A percentile compares a stretch with the other conserved stretches of the same genome.
phyloP scores from a whole-genome alignment of 2,888 invertebrate genomes.

The Teleiodes luculella region DNA sequence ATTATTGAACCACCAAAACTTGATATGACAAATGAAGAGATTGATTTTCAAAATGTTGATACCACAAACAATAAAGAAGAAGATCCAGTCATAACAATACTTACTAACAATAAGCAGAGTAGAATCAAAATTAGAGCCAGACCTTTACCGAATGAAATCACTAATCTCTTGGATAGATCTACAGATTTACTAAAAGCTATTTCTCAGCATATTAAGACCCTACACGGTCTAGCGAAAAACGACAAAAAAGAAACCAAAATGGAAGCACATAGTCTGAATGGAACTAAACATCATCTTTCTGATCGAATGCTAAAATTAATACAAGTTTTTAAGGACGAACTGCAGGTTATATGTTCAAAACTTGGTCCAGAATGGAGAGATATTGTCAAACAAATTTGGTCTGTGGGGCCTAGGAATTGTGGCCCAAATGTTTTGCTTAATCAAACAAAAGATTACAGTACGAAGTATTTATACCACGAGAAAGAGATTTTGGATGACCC shows the following conservation, averaged over 20 bases:
- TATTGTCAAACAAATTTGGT: slow-evolving; percentile 87
- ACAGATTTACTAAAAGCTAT: slow-evolving; percentile 84
- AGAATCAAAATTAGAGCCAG: slow-evolving; percentile 85
- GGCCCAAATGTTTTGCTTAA: slow-evolving; percentile 95
- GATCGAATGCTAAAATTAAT: slow-evolving; percentile 68
- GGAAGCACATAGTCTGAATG: slow-evolving; percentile 46
- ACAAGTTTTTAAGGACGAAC: slow-evolving; percentile 72
- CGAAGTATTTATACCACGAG: slow-evolving; percentile 61
- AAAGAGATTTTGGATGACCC: slow-evolving; percentile 68
- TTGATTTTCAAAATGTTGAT: slow-evolving; percentile 80
- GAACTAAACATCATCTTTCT: slow-evolving; percentile 50
- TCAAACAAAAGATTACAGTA: slow-evolving; percentile 81
- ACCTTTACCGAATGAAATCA: slow-evolving; percentile 86
- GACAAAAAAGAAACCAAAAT: slow-evolving; percentile 54
- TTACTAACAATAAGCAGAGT: slow-evolving; percentile 85
- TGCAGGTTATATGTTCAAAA: slow-evolving; percentile 80
- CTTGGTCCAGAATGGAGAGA: slow-evolving; percentile 75
- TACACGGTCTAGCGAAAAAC: slow-evolving; percentile 59
- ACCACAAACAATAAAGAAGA: slow-evolving; percentile 63
- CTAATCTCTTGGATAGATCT: slow-evolving; percentile 84
- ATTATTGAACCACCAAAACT: slow-evolving; percentile 88
- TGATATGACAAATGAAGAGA: slow-evolving; percentile 92
- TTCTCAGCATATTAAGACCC: slow-evolving; percentile 66
- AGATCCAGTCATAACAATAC: slow-evolving; percentile 77
- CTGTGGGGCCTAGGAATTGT: slow-evolving; percentile 92